Conservation (phyloP, 2,797 vertebrate genomes). For the Artibeus lituratus region DNA sequence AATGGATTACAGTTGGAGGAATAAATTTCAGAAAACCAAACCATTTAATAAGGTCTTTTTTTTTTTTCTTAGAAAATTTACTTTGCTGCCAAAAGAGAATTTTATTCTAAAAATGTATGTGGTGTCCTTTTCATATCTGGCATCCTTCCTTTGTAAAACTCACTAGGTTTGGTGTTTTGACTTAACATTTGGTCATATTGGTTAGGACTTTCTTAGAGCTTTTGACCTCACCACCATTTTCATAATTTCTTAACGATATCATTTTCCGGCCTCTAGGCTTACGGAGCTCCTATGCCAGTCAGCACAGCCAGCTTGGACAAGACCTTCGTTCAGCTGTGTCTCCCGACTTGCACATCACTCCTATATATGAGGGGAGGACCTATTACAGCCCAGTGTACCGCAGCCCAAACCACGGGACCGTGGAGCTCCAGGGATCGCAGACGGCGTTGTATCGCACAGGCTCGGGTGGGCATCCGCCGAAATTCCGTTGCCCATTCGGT, state of each 20-base stretch:
- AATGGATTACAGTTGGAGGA: neutral
- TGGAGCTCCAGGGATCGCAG: constrained; percentile 88
- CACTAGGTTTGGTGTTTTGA: constrained; percentile 1
- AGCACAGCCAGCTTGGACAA: constrained; percentile 93
- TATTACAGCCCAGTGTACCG: constrained; percentile 93
- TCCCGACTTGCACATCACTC: constrained; percentile 94
- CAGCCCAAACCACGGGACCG: constrained; percentile 89
- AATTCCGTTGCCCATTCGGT: neutral
- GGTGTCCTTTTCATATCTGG: neutral
- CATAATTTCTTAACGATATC: neutral
- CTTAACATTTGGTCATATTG: neutral
- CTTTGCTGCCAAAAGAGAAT: neutral
- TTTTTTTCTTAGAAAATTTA: constrained; percentile 18
- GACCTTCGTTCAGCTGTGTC: constrained; percentile 91
- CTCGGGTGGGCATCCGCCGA: constrained; percentile 85
- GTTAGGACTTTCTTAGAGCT: neutral
- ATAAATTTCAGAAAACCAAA: neutral
- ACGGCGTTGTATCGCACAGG: constrained; percentile 89
- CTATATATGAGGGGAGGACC: constrained; percentile 95
- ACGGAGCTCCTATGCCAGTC: constrained; percentile 93
- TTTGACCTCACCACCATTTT: neutral
- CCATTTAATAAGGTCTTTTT: neutral
- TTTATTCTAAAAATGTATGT: neutral
- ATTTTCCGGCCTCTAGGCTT: constrained; percentile 85
- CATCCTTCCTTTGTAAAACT: neutral